Evolutionary conservation across 2,888 invertebrate species (phyloP).

Genomic region (Maniola hyperantus): DNA sequence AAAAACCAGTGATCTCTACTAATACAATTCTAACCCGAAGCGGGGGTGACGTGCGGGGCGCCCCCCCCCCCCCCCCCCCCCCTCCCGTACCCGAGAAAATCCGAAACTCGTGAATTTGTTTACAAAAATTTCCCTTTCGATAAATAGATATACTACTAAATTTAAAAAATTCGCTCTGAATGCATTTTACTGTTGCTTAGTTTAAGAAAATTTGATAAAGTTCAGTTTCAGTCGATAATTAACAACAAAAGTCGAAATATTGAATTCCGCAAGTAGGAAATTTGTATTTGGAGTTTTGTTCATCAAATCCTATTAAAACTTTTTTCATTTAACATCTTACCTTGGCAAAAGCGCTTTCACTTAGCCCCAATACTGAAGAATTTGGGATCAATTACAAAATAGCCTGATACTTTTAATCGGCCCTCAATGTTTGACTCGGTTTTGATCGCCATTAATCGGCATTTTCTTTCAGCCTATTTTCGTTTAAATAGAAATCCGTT

Average conservation of each 20-base stretch:
- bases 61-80: too few relatives aligned
- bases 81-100: too few relatives aligned
- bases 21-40: too few relatives aligned
- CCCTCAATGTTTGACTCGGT: conserved; percentile 46
- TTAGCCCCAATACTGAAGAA: conserved; percentile 60
- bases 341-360: conserved; percentile 68
- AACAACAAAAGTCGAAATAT: not conserved
- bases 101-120: too few relatives aligned
- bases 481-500: conserved; percentile 5
- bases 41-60: too few relatives aligned
- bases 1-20: too few relatives aligned
- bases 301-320: conserved; percentile 78
- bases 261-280: conserved; percentile 41
- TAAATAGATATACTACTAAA: too few relatives aligned
- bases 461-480: conserved; percentile 15
- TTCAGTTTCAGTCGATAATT: not conserved
- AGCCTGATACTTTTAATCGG: conserved; percentile 50
- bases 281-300: conserved; percentile 67
- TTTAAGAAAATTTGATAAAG: too few relatives aligned
- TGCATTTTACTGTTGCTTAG: too few relatives aligned
- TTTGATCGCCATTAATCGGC: conserved; percentile 31
- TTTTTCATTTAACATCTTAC: conserved; percentile 76
- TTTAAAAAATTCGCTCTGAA: too few relatives aligned
- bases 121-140: too few relatives aligned
- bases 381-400: conserved; percentile 58